These are phyloP conservation scores for Bubo bubo DNA, from an alignment of 2,113 vertebrate genomes.

Conservation along the genomic window DNA sequence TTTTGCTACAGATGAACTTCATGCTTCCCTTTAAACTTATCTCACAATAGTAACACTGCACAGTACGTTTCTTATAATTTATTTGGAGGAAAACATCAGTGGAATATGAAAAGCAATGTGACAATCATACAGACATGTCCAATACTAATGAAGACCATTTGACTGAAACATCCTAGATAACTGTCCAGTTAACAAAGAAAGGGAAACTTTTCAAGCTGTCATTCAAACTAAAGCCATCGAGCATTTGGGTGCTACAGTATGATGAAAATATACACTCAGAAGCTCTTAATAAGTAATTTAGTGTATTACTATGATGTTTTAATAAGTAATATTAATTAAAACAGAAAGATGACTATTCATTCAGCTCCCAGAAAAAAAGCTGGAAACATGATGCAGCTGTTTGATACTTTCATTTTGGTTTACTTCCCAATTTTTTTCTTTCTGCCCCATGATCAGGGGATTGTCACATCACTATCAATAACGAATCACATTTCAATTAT, in stretches of 20 bases:
- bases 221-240: background rate
- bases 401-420: background rate
- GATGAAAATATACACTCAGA: background rate
- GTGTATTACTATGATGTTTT: background rate
- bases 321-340: background rate
- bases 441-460: background rate
- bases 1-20: background rate
- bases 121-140: background rate
- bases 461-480: background rate
- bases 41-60: background rate
- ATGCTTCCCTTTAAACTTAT: background rate
- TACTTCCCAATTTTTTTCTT: background rate
- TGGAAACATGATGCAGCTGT: background rate
- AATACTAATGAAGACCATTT: background rate
- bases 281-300: background rate
- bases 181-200: background rate
- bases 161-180: background rate
- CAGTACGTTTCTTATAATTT: fast-evolving
- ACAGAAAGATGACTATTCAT: background rate
- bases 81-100: background rate
- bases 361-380: background rate
- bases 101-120: background rate
- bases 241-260: background rate
- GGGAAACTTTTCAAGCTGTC: background rate
- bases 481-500: background rate